Conservation (phyloP, 2,113 vertebrate species). For the Catharus bicknelli region DNA sequence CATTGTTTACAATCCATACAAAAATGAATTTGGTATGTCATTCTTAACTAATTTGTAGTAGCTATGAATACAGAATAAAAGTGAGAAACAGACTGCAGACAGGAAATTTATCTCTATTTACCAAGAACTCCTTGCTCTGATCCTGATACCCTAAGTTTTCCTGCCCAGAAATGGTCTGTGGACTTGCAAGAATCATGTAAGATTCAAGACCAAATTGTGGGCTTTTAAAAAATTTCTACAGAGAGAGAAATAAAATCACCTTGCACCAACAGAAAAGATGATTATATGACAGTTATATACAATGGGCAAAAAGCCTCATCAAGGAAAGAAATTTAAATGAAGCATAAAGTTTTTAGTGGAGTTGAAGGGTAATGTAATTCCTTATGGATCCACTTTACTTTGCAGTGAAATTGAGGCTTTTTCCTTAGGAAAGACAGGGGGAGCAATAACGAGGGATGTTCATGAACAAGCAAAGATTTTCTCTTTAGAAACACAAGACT, state of each 20-base stretch:
- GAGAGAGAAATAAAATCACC: neutral
- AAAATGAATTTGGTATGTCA: neutral
- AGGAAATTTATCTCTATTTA: neutral
- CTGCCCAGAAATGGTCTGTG: neutral
- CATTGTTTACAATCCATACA: neutral
- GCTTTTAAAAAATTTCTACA: accelerated
- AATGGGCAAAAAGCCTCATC: neutral
- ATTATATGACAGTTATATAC: neutral
- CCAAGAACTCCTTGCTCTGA: neutral
- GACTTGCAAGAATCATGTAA: neutral
- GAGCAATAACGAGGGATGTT: neutral
- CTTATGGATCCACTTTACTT: neutral
- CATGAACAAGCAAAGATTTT: neutral
- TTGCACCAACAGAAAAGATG: neutral
- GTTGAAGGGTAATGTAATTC: neutral
- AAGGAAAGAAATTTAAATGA: neutral
- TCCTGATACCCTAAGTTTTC: neutral
- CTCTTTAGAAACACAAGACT: neutral
- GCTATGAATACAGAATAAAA: neutral
- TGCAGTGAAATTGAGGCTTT: neutral
- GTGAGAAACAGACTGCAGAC: neutral
- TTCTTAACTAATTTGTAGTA: neutral
- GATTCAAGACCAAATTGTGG: neutral
- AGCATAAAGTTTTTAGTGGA: neutral
- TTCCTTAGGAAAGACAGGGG: neutral